These are phyloP conservation scores for Orthosia cruda DNA, from an alignment of 2,888 invertebrate species.

Conservation along the genomic window DNA sequence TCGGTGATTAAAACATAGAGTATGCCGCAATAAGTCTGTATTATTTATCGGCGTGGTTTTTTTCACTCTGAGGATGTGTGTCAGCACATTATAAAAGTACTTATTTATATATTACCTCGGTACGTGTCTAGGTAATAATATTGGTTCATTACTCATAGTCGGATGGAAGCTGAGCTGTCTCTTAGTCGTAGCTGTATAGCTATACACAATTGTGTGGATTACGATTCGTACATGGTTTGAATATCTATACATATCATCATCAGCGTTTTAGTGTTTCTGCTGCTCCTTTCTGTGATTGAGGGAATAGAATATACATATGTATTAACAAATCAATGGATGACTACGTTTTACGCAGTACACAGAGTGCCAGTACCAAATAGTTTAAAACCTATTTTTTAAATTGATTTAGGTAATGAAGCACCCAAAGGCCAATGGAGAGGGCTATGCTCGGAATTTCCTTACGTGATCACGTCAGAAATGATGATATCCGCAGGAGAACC, in stretches of 20 bases:
- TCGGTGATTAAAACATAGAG: slow-evolving; percentile 58
- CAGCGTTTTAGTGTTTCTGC: too few species aligned
- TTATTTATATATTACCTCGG: slow-evolving; percentile 35
- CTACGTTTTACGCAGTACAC: not conserved
- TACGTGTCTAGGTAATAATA: slow-evolving; percentile 29
- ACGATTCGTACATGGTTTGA: slow-evolving; percentile 20
- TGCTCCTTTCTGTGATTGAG: too few species aligned
- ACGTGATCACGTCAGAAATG: too few species aligned
- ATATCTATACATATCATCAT: not conserved
- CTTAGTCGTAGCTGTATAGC: slow-evolving; percentile 20
- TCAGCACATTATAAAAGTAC: slow-evolving; percentile 39
- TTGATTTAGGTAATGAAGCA: not conserved
- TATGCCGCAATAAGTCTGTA: slow-evolving; percentile 47
- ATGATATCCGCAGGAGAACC: too few species aligned
- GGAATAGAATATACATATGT: not conserved
- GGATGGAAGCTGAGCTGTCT: slow-evolving; percentile 19
- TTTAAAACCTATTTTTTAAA: not conserved
- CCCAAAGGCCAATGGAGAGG: too few species aligned
- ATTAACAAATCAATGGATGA: slow-evolving; percentile 15
- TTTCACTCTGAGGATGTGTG: slow-evolving; percentile 25
- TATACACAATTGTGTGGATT: slow-evolving; percentile 32
- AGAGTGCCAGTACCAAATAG: not conserved
- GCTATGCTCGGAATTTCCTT: too few species aligned
- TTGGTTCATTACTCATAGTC: slow-evolving; percentile 51
- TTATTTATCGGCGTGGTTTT: slow-evolving; percentile 35